Conservation (phyloP, 53 echinoderm and acorn worm genomes). For the Patiria pectinifera region DNA sequence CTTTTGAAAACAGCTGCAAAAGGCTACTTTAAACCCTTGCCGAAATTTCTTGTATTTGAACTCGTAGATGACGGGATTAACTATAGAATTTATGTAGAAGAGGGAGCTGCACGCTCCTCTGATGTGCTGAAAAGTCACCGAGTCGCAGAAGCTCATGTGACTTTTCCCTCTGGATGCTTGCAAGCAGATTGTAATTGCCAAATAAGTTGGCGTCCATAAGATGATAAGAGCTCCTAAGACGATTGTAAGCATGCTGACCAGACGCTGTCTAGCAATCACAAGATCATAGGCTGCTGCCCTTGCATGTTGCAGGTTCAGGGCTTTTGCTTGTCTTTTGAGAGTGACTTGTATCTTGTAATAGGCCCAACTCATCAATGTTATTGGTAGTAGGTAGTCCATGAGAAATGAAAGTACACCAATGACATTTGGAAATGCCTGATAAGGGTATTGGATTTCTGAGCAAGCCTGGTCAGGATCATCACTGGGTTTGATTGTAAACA, state of each 20-base stretch:
- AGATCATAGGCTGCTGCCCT: no score
- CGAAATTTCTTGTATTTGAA: conserved; percentile 21
- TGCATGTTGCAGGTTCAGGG: no score
- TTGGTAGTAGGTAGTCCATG: conserved; percentile 2
- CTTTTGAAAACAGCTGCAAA: not conserved
- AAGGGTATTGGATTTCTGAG: not conserved
- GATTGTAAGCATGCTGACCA: no score
- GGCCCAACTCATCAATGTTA: not conserved
- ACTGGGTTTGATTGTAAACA: not conserved
- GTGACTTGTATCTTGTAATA: no score
- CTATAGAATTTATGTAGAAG: conserved; percentile 33
- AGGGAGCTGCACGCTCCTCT: not conserved
- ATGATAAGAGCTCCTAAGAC: no score
- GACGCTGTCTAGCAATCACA: no score
- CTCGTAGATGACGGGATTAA: conserved; percentile 19
- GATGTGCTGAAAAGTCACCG: not conserved
- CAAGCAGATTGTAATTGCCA: not conserved
- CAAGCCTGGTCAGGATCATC: not conserved
- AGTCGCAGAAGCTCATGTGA: not conserved
- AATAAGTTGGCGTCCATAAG: not conserved
- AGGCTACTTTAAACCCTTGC: conserved; percentile 3
- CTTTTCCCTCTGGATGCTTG: not conserved
- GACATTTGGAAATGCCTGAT: not conserved
- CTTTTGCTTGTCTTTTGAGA: no score
- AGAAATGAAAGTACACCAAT: not conserved